Evolutionary conservation across 2,888 invertebrate species (phyloP), one percentile per base, ranked within the genome.

Genomic region (Bruchidius siliquastri): DNA sequence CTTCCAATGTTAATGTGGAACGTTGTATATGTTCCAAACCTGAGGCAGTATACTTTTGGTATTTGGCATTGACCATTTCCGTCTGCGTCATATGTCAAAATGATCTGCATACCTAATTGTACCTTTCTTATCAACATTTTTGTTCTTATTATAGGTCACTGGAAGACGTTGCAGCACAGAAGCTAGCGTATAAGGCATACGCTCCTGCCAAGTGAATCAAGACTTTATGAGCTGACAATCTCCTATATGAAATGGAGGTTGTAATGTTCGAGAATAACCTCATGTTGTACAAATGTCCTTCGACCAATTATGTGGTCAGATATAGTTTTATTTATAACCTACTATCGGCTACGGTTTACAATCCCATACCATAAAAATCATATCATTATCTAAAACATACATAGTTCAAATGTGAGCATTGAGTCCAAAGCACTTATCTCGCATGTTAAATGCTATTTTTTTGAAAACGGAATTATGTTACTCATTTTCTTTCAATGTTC

Each of bases 131-230:
- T 26, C 8, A 26, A 26, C 3, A 2, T 26, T 26, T 26, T 26
- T 49, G 49, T 49, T 18, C 13, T 49, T 3, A 49, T 49, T 49
- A 1, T 13, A 49, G 49, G 49, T 49, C 49, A 13, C 49, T 49
- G 1, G 18, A 18, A 13, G 49, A 49, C 6, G 68, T 8, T 21
- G 88, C 88, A 74, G 89, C 90, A 0, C 91, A 92, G 79, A 91
- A 92, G 76, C 82, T 94, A 75, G 94, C 94, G 0, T 95, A 95
- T 85, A 90, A 91, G 66, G 91, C 91, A 0, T 92, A 93, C 82
- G 85, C 49, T 8, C 49, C n/a, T n/a, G n/a, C 49, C 49, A 49
- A 49, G 49, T 49, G 49, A 49, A 18, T 49, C 49, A 49, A 49
- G 49, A 49, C 49, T 49, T 49, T 13, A 49, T 13, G 49, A 49